Conservation (phyloP, 2,113 vertebrate species). For the Progne subis region DNA sequence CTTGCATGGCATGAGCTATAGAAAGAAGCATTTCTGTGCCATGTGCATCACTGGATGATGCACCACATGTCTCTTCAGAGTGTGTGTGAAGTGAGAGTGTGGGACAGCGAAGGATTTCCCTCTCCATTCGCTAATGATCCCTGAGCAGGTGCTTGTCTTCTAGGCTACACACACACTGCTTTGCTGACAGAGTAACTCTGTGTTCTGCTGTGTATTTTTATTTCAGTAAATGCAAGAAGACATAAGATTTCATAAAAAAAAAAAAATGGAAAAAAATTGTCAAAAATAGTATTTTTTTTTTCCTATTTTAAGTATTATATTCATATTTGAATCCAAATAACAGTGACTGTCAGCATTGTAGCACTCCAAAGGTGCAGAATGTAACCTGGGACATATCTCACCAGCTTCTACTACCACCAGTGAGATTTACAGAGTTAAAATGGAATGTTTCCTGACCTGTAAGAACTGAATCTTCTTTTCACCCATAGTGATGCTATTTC, state of each 20-base stretch:
- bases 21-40: not conserved
- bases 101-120: not conserved
- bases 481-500: not conserved
- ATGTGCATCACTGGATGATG: not conserved
- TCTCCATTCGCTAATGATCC: not conserved
- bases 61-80: not conserved
- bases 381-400: not conserved
- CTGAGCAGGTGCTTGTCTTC: constrained; percentile 18
- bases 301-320: not conserved
- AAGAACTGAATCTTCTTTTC: not conserved
- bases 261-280: not conserved
- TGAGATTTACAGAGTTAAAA: not conserved
- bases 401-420: not conserved
- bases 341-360: not conserved
- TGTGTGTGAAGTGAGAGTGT: not conserved
- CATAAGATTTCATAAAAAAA: not conserved
- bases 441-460: not conserved
- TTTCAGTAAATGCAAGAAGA: not conserved
- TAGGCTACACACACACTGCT: not conserved
- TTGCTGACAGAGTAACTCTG: not conserved
- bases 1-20: not conserved
- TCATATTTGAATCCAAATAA: not conserved
- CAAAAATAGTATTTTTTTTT: not conserved
- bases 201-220: not conserved
- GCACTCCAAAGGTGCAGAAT: not conserved